Evolutionary conservation across 2,797 vertebrate genomes (phyloP).

Genomic region (Hipposideros larvatus): DNA sequence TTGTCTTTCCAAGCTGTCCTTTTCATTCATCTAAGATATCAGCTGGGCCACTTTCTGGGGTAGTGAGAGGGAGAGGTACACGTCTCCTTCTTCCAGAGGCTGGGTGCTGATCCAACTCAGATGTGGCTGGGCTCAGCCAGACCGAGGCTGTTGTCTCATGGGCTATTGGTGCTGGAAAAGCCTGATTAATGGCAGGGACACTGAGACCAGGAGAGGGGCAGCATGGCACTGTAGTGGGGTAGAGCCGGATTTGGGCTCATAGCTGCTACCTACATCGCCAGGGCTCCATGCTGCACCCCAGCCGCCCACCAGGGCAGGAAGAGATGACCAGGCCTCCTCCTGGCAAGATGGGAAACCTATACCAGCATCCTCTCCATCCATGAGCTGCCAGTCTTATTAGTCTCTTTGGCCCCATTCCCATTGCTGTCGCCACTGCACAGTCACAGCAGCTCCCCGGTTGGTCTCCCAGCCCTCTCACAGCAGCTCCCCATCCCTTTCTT

Average conservation of each 20-base stretch:
- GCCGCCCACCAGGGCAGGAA: background rate
- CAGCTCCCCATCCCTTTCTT: background rate
- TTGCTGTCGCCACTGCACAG: background rate
- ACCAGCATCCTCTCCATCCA: accelerated
- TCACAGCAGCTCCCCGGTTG: accelerated
- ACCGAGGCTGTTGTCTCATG: too few species aligned
- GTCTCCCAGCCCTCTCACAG: background rate
- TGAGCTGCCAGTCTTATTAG: background rate
- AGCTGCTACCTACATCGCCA: background rate
- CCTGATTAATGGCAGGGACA: background rate
- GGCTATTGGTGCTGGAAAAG: background rate
- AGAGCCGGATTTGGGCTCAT: background rate
- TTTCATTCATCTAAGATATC: background rate
- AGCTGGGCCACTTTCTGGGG: too few species aligned
- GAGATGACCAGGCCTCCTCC: background rate
- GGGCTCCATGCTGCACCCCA: background rate
- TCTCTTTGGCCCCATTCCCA: too few species aligned
- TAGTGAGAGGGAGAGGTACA: too few species aligned
- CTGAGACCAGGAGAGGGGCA: background rate
- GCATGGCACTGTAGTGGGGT: accelerated
- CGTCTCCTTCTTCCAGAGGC: background rate
- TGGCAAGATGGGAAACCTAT: too few species aligned
- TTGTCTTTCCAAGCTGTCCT: background rate
- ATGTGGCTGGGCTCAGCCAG: background rate
- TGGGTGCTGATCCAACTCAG: accelerated